A percentile compares a stretch with the other conserved stretches of the same genome.
These are phyloP conservation scores for Anableps anableps DNA, from an alignment of 2,797 vertebrate genomes.

Conservation along the genomic window DNA sequence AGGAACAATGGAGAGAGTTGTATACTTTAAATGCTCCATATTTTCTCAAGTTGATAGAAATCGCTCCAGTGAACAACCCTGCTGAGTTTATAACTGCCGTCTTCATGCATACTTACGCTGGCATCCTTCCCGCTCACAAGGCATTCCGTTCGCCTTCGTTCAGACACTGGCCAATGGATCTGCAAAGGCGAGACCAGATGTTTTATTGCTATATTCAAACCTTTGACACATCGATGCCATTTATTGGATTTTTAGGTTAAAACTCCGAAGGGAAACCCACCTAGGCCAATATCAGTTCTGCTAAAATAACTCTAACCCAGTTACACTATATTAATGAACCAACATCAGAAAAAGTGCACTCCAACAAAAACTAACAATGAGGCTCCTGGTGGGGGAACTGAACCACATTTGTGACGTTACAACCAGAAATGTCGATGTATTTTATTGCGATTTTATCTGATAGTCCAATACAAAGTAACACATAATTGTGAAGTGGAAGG, in stretches of 20 bases:
- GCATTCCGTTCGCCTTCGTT: slow-evolving; percentile 93
- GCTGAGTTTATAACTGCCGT: slow-evolving; percentile 23
- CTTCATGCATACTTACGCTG: slow-evolving; percentile 86
- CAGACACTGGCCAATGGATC: slow-evolving; percentile 97
- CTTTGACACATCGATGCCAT: slow-evolving; percentile 58
- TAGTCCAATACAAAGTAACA: not conserved
- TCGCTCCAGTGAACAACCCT: slow-evolving; percentile 32
- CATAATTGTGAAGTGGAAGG: not conserved
- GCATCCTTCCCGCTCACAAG: slow-evolving; percentile 95
- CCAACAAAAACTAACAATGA: slow-evolving; percentile 47
- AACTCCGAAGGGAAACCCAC: slow-evolving; percentile 56
- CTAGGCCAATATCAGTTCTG: slow-evolving; percentile 58
- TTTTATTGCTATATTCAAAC: slow-evolving; percentile 59
- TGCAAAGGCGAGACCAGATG: slow-evolving; percentile 58
- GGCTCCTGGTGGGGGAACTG: not conserved
- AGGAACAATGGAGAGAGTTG: slow-evolving; percentile 21
- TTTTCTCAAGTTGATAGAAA: slow-evolving; percentile 30
- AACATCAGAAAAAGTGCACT: slow-evolving; percentile 26
- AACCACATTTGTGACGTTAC: not conserved
- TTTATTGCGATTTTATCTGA: not conserved
- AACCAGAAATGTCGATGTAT: not conserved
- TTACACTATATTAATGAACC: slow-evolving; percentile 56
- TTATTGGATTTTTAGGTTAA: slow-evolving; percentile 53
- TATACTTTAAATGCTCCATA: not conserved
- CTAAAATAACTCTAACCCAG: slow-evolving; percentile 57